Evolutionary conservation across 2,888 invertebrate species (phyloP).

Genomic region (Hoplodrina blanda): DNA sequence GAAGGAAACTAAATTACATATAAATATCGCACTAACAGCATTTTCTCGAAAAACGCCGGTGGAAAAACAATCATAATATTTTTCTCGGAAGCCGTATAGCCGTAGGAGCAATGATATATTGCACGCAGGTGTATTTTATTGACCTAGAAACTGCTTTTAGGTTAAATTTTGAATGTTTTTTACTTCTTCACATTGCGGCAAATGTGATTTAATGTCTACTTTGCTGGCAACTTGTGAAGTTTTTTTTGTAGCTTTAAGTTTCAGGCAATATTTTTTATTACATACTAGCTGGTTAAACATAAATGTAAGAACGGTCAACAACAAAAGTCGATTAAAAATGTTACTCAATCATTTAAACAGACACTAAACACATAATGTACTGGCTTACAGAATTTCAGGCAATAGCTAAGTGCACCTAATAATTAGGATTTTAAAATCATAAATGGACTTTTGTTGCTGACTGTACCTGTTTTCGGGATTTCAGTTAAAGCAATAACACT

Average conservation of each 20-base stretch:
- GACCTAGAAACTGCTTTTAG: conserved; percentile 58
- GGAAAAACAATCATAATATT: conserved; percentile 55
- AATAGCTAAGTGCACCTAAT: no score
- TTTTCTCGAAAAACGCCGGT: conserved; percentile 23
- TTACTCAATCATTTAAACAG: no score
- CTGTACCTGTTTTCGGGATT: no score
- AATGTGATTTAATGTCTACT: conserved; percentile 52
- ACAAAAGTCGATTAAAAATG: no score
- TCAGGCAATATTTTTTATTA: conserved; percentile 16
- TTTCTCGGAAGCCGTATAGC: conserved; percentile 34
- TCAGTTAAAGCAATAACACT: no score
- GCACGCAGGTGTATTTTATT: conserved; percentile 64
- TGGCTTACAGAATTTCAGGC: no score
- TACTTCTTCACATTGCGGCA: conserved; percentile 39
- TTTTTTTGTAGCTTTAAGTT: conserved; percentile 26
- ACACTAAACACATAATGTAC: no score
- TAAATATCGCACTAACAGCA: conserved; percentile 27
- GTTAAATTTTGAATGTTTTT: conserved; percentile 53
- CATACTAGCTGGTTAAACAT: no score
- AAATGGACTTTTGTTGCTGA: no score
- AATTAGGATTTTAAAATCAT: no score
- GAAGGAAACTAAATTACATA: conserved; percentile 17
- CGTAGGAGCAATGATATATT: conserved; percentile 55
- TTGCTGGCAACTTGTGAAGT: conserved; percentile 31
- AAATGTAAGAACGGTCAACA: no score